Evolutionary conservation across 2,797 vertebrate genomes (phyloP).

Genomic region (Eupleurogrammus muticus): DNA sequence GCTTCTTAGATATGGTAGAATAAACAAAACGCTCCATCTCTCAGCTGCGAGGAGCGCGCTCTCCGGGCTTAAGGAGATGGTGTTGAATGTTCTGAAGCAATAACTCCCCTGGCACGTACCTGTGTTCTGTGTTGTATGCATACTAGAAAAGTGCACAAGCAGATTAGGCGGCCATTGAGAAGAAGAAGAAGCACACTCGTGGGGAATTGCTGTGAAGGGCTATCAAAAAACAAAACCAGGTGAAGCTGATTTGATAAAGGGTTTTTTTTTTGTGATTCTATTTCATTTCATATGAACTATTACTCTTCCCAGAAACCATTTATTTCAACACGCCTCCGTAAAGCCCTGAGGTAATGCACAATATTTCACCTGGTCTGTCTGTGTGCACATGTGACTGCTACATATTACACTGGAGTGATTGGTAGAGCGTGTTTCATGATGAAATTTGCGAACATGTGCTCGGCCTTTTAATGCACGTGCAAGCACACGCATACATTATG

Average conservation of each 20-base stretch:
- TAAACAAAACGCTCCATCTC: conserved; percentile 52
- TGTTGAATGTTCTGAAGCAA: conserved; percentile 34
- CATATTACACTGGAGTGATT: background rate
- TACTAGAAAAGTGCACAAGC: conserved; percentile 1
- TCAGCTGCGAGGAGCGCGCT: conserved; percentile 2
- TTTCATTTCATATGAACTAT: background rate
- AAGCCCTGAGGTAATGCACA: background rate
- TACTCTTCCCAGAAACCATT: background rate
- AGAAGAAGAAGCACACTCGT: background rate
- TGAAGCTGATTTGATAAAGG: background rate
- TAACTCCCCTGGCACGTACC: conserved; percentile 7
- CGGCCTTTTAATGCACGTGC: background rate
- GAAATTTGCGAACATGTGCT: conserved; percentile 2
- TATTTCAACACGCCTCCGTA: conserved; percentile 3
- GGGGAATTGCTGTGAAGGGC: background rate
- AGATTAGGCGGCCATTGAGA: background rate
- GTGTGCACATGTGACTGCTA: background rate
- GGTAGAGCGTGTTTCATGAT: background rate
- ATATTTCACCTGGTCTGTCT: background rate
- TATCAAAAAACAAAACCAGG: background rate
- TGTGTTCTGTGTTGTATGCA: conserved; percentile 6
- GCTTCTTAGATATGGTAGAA: conserved; percentile 64
- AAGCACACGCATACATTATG: background rate
- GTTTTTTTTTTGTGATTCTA: background rate
- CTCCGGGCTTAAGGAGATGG: conserved; percentile 17